Percentiles rank a stretch among this genome's conserved stretches.
phyloP scores from a whole-genome alignment of 2,113 vertebrate genomes.

The Syngnathus typhle region DNA sequence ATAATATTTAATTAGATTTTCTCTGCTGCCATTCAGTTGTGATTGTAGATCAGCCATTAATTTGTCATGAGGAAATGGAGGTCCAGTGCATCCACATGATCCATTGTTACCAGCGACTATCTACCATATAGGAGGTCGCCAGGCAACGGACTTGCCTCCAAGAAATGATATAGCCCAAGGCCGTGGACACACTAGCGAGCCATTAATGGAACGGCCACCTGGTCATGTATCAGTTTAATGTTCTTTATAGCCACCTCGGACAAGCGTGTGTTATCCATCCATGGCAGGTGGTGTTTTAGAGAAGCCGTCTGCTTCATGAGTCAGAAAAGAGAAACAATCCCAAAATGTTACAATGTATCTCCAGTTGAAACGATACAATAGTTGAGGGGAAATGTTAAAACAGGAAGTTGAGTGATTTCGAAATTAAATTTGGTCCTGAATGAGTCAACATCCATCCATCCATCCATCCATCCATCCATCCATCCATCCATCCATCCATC shows the following conservation, averaged over 20 bases:
- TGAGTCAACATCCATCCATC: too few species aligned
- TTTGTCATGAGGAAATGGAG: slow-evolving; percentile 35
- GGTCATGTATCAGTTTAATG: slow-evolving; percentile 42
- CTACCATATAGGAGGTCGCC: slow-evolving; percentile 29
- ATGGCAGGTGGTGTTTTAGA: slow-evolving; percentile 20
- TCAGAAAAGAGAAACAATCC: slow-evolving; percentile 7
- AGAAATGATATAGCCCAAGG: slow-evolving; percentile 51
- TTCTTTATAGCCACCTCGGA: slow-evolving; percentile 46
- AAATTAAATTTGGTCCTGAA: too few species aligned
- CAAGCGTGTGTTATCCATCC: slow-evolving; percentile 30
- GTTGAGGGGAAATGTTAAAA: too few species aligned
- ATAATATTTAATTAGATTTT: slow-evolving; percentile 20
- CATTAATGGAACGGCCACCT: slow-evolving; percentile 36
- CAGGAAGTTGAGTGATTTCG: too few species aligned
- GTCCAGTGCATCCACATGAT: slow-evolving; percentile 19
- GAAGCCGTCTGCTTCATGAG: slow-evolving; percentile 20
- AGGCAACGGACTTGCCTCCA: slow-evolving; percentile 35
- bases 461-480: too few species aligned
- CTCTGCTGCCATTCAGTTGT: slow-evolving; percentile 24
- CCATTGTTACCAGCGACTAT: slow-evolving; percentile 30
- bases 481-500: too few species aligned
- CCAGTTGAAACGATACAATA: too few species aligned
- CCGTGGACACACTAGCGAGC: slow-evolving; percentile 21
- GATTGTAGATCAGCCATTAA: slow-evolving; percentile 9
- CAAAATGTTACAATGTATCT: too few species aligned